Percentiles rank a stretch among this genome's conserved stretches.
phyloP scores from a whole-genome alignment of 2,113 vertebrate genomes.

The Erpornis zantholeuca region DNA sequence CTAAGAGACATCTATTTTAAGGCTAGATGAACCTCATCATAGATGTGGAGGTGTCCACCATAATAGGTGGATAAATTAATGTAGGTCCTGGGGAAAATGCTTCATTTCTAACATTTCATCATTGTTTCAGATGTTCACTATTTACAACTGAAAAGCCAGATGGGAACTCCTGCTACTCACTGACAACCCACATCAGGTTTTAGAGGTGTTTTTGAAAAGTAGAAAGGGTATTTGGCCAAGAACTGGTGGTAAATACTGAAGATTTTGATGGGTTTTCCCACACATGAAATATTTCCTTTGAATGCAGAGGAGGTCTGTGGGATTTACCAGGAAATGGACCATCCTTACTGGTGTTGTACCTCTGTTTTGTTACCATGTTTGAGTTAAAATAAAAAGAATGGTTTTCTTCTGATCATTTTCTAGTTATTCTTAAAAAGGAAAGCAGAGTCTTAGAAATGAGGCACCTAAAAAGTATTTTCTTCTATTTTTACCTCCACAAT shows the following conservation, averaged over 20 bases:
- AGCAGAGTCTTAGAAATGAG: neutral
- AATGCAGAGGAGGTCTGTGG: neutral
- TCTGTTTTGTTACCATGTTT: neutral
- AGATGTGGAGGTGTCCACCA: neutral
- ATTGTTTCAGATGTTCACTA: neutral
- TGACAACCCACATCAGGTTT: neutral
- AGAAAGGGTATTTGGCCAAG: neutral
- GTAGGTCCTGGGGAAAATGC: neutral
- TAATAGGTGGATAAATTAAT: neutral
- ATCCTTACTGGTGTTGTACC: neutral
- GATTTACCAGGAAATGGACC: neutral
- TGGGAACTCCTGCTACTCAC: neutral
- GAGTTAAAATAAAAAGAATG: neutral
- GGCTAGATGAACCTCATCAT: rapidly evolving
- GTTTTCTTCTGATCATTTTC: neutral
- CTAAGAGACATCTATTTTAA: neutral
- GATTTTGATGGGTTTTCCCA: neutral
- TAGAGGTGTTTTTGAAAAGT: neutral
- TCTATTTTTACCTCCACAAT: neutral
- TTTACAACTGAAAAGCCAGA: neutral
- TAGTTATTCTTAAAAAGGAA: neutral
- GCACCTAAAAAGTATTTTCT: neutral
- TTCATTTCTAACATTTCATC: neutral
- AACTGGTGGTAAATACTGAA: neutral
- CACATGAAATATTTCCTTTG: neutral